Evolutionary conservation across 2,888 invertebrate species (phyloP).

Genomic region (Papilio elwesi): DNA sequence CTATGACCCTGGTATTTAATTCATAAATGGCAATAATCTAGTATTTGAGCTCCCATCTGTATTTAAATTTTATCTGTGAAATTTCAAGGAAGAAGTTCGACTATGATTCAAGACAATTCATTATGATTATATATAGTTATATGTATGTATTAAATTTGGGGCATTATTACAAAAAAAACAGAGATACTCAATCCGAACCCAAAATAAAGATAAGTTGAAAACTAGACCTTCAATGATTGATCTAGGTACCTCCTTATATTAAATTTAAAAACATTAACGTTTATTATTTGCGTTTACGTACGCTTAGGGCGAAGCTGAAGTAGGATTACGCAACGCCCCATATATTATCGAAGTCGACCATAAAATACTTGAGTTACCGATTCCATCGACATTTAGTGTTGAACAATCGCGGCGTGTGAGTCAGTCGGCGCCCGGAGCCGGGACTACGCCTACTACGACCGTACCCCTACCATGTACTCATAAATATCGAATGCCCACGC

Average conservation of each 20-base stretch:
- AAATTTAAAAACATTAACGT: constrained; percentile 41
- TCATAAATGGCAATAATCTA: too few species aligned
- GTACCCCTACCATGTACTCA: constrained; percentile 52
- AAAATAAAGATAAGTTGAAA: background rate
- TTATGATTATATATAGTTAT: too few species aligned
- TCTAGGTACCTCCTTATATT: background rate
- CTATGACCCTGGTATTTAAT: too few species aligned
- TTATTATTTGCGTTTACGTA: constrained; percentile 65
- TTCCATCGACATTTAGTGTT: constrained; percentile 77
- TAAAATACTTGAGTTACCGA: constrained; percentile 81
- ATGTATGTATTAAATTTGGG: too few species aligned
- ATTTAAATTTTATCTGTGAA: too few species aligned
- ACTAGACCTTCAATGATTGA: background rate
- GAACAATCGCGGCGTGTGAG: constrained; percentile 78
- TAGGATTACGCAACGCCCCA: constrained; percentile 77
- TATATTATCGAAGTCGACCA: constrained; percentile 76
- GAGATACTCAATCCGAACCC: background rate
- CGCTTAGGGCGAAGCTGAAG: constrained; percentile 64
- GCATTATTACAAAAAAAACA: too few species aligned
- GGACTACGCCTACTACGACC: constrained; percentile 69
- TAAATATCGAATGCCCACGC: constrained; percentile 41
- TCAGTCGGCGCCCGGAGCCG: constrained; percentile 74
- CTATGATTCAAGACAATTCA: too few species aligned
- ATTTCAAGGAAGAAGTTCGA: too few species aligned
- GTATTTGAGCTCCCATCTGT: too few species aligned